Percentiles rank a stretch among this genome's conserved stretches.
Conservation (phyloP, 92 coral and sea anemone genomes). For the Virgularia gustaviana region DNA sequence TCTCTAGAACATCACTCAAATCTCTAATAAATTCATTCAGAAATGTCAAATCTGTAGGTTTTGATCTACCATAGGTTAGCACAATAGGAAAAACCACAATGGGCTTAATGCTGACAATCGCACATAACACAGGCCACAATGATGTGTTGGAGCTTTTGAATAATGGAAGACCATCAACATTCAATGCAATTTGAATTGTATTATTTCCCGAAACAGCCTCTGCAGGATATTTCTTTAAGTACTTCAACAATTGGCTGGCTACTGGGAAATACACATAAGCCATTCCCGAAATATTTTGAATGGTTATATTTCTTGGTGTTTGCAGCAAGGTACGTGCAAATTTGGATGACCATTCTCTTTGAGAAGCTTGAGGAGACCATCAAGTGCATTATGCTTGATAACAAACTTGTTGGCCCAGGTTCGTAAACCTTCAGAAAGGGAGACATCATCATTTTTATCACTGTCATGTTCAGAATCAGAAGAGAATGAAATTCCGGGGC, state of each 20-base stretch:
- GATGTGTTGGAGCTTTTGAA: not conserved
- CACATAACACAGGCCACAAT: slow-evolving; percentile 15
- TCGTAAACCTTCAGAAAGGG: not conserved
- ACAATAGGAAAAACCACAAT: slow-evolving; percentile 1
- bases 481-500: not conserved
- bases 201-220: not conserved
- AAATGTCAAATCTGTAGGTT: not conserved
- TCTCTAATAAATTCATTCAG: not conserved
- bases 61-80: not conserved
- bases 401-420: slow-evolving; percentile 11
- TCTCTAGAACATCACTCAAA: not conserved
- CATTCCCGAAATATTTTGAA: not conserved
- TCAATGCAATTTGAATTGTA: slow-evolving; percentile 7
- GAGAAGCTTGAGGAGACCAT: slow-evolving; percentile 9
- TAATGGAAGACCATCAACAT: not conserved
- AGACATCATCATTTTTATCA: not conserved
- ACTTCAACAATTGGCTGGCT: not conserved
- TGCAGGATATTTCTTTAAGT: slow-evolving; percentile 13
- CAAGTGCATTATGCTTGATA: slow-evolving; percentile 15
- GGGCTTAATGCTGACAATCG: slow-evolving; percentile 2
- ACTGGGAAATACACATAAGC: slow-evolving; percentile 8
- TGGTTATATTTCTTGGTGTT: not conserved
- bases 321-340: slow-evolving; percentile 4
- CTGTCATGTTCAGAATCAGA: slow-evolving; percentile 21
- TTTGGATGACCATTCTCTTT: slow-evolving; percentile 25